These are phyloP conservation scores for Rana temporaria DNA, from an alignment of 2,113 vertebrate genomes.

Conservation along the genomic window DNA sequence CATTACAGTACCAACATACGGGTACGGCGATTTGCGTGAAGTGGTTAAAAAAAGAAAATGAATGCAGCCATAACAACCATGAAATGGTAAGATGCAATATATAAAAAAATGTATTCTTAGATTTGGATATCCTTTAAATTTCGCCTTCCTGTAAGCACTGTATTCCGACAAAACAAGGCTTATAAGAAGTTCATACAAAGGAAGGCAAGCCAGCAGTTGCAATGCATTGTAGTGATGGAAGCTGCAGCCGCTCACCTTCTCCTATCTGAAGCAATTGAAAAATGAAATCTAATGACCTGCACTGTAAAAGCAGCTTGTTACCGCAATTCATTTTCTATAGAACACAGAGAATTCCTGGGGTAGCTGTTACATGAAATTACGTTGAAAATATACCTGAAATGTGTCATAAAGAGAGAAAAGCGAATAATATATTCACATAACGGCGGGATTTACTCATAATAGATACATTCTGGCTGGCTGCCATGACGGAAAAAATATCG, in stretches of 20 bases:
- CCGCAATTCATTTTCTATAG: conserved; percentile 3
- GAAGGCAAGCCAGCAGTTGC: too few species aligned
- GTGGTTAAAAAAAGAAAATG: too few species aligned
- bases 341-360: conserved; percentile 24
- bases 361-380: conserved; percentile 23
- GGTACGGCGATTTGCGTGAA: too few species aligned
- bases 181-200: too few species aligned
- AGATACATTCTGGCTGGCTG: conserved; percentile 15
- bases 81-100: too few species aligned
- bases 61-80: too few species aligned
- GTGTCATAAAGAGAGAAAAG: conserved; percentile 27
- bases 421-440: conserved; percentile 24
- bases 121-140: too few species aligned
- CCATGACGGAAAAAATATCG: background rate
- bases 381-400: conserved; percentile 27
- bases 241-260: background rate
- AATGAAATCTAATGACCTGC: conserved; percentile 8
- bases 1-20: too few species aligned
- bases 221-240: background rate
- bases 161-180: too few species aligned
- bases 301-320: background rate
- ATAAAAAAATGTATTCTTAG: too few species aligned
- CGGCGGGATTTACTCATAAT: conserved; percentile 18
- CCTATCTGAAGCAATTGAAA: background rate
- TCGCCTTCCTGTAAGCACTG: too few species aligned